Base-by-base conservation (phyloP, 2,797 vertebrate species). In the Rhinella marina region DNA sequence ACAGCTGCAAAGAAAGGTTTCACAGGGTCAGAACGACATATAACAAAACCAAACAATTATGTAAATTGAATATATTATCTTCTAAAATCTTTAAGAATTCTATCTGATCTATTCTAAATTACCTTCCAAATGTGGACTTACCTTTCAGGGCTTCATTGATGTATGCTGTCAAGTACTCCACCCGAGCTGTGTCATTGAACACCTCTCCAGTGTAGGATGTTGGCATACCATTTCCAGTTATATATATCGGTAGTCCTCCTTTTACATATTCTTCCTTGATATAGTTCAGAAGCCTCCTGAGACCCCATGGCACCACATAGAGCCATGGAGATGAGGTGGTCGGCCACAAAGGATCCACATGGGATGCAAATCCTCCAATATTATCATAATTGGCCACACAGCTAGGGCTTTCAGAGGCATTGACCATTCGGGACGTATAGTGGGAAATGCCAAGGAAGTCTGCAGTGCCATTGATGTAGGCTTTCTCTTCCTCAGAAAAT, bases 391-490 rank as follows among this genome's bases (percentile, higher is more conserved):
- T 93, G 7, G 95, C 87, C 3, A 2, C 27, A 84, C 98, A 99
- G 54, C 85, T 92, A 23, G 91, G 91, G 0, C 85, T 83, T 2
- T 27, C 12, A 19, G 66, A 91, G 0, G 90, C 87, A 73, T 88
- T 97, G 88, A 98, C 90, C 87, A 97, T 89, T 52, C 90, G 92
- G 32, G 98, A 96, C 0, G 97, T 99, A 78, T 98, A 97, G 90
- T 99, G 97, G 88, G 97, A 98, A 73, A 99, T 94, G 56, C 97
- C 97, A 57, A 99, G 96, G 91, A 98, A 98, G 90, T 99, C 98
- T 12, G 98, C 96, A 1, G 97, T 97, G 61, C 97, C 97, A 81
- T 78, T 92, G 64, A 99, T 93, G 88, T 94, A 92, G 76, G 92
- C 81, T 85, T 95, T 97, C 90, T 99, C 98, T 21, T 93, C 90